These are phyloP conservation scores for Ophioninae sp. DNA, from an alignment of 2,888 invertebrate species.

Conservation along the genomic window DNA sequence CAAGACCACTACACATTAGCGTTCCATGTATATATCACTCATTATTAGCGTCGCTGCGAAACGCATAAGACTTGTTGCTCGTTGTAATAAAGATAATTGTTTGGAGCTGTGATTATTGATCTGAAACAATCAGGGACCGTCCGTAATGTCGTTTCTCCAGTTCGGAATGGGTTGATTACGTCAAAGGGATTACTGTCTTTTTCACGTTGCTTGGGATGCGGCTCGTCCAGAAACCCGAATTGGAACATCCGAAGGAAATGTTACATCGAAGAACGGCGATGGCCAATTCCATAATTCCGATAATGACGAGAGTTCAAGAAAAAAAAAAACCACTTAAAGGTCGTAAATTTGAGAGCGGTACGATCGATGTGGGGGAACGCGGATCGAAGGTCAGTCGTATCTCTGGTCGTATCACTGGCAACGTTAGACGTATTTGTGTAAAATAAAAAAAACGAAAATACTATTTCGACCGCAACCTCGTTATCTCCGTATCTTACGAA, in stretches of 20 bases:
- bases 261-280: background rate
- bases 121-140: no score
- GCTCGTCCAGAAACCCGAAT: background rate
- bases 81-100: conserved; percentile 52
- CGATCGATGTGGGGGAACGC: background rate
- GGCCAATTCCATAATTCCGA: background rate
- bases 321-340: background rate
- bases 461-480: conserved; percentile 33
- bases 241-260: background rate
- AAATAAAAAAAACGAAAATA: background rate
- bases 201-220: background rate
- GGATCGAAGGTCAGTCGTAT: conserved; percentile 54
- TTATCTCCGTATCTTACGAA: conserved; percentile 52
- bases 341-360: background rate
- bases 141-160: no score
- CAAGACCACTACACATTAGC: background rate
- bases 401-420: conserved; percentile 1
- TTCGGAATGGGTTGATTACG: no score
- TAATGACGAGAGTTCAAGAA: background rate
- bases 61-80: conserved; percentile 41
- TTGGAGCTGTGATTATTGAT: conserved; percentile 7
- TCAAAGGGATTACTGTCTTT: background rate
- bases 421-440: conserved; percentile 18
- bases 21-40: conserved; percentile 50
- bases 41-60: conserved; percentile 24